Base-by-base conservation (phyloP, 2,113 vertebrate genomes). In the Deroptyus accipitrinus region DNA sequence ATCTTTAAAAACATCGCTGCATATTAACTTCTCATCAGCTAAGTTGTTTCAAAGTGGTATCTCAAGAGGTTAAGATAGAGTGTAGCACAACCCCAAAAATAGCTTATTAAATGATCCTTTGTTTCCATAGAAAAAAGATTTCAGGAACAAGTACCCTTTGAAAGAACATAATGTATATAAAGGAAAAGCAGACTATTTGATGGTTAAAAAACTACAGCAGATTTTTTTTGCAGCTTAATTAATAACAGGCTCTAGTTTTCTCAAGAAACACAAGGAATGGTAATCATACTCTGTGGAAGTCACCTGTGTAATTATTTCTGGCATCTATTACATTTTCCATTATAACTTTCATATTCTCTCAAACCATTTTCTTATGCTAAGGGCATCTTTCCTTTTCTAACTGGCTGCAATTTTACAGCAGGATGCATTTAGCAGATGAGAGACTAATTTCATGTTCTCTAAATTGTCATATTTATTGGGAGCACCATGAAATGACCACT, bases 241-340 rank as follows among this genome's bases (percentile, higher is more conserved):
- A 92, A 73, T 49, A 87, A 46, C 44, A 89, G 83, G 28, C 10
- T 90, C 61, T 76, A 52, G 25, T 79, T 96, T 92, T 88, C 81
- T n/a, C 4, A 85, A 82, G 66, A 86, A 96, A 94, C 86, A 81
- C 35, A 68, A 81, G 61, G 52, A 95, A 73, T 69, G 54, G 52
- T 37, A 85, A 42, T 67, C 33, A 75, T 52, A 79, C 25, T 76
- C 86, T 54, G 69, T 94, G 69, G 88, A 93, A 96, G 77, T 93
- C 95, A 96, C 88, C 96, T 97, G 92, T 95, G 83, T 93, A 97
- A 97, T 97, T 96, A 96, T 94, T 96, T 95, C 81, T 96, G 96
- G 62, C 92, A 96, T 76, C 94, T 94, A 94, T 96, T 94, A 87
- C 83, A 67, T 92, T 97, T 96, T 94, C 94, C 68, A 92, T 94